Base-by-base conservation (phyloP, 2,797 vertebrate species). In the Chiroxiphia lanceolata region DNA sequence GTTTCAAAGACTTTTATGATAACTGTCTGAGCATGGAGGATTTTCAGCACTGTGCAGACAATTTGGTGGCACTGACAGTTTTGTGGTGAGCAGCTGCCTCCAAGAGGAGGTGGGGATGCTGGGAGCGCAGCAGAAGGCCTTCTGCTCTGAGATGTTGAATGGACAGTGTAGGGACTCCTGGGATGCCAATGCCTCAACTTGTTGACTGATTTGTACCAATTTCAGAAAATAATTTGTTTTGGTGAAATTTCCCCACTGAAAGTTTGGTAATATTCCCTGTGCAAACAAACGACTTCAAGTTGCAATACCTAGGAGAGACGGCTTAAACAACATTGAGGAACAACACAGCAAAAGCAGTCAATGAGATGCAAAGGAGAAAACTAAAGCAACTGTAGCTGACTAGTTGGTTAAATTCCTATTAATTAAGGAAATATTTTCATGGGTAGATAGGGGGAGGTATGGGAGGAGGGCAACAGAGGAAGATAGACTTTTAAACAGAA, bases 111-210 rank as follows among this genome's bases (percentile, higher is more conserved):
- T 3, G 8, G 33, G 47, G 20, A 42, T 44, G 20, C 10, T 44
- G 60, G 44, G 18, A 83, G 6, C 23, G n/a, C 19, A 40, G 71
- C 38, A 70, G 36, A 89, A 76, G 9, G 34, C 33, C 45, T 81
- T 22, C 36, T 40, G 33, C 36, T 31, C 54, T 63, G 5, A 7
- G 40, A 38, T 34, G 21, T 80, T 63, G 60, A 75, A 64, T 2
- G 0, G 20, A 3, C 8, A 63, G 1, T 4, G 11, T 1, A 1
- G 56, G 26, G 7, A 36, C 36, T 90, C 10, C 51, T 34, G 72
- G 29, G 31, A 54, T 61, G 36, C 8, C 42, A 50, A 54, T 4
- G 3, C 23, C 50, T 78, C 21, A 12, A 1, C 22, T 31, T 64
- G 25, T 80, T 83, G 26, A 34, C 31, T 70, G 20, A 70, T 51